Base-by-base conservation (phyloP, 1,140 invertebrate genomes). In the Anadara kagoshimensis region DNA sequence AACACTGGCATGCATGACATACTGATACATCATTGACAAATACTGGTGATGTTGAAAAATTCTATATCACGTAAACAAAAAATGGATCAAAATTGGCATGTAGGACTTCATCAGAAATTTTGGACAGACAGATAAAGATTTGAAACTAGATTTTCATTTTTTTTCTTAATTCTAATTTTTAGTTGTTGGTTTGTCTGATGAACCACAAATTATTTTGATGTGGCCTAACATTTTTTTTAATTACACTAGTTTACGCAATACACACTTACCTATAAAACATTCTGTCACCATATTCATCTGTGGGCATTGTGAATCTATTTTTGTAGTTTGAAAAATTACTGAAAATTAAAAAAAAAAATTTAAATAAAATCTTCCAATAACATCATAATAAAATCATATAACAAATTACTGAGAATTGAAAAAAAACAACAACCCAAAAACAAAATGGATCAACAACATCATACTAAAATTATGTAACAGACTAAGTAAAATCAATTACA, bases 281-380 rank as follows among this genome's bases (percentile, higher is more conserved):
- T 66, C 92, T 93, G 24, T 96, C 93, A 1, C 90, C 90, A 22
- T 91, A 87, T 51, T 94, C 93, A 18, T 91, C 91, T 36, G 90
- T 88, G 8, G 96, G 96, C 96, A 97, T 98, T 36, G 92, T 93
- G 89, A 98, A 98, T 69, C 97, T 91, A 57, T 93, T 91, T 76
- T 93, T 92, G 86, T 96, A 96, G 84, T 96, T 93, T 56, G 93
- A 94, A 88, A 97, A 97, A 89, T 97, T 97, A 83, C 95, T 98
- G 88, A 62, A 89, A 86, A 54, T 75, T 76, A 68, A 74, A 59
- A 61, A 59, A 59, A 45, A 45, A 29, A 51, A 51, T 24, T 8
- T 43, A 14, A 47, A 26, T 36, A 29, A 14, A 44, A 18, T n/a
- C n/a, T n/a, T n/a, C 16, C n/a, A 36, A 12, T 36, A 43, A 26